Evolutionary conservation across 23 tunicate species (phyloP).

Genomic region (Ascidia mentula): DNA sequence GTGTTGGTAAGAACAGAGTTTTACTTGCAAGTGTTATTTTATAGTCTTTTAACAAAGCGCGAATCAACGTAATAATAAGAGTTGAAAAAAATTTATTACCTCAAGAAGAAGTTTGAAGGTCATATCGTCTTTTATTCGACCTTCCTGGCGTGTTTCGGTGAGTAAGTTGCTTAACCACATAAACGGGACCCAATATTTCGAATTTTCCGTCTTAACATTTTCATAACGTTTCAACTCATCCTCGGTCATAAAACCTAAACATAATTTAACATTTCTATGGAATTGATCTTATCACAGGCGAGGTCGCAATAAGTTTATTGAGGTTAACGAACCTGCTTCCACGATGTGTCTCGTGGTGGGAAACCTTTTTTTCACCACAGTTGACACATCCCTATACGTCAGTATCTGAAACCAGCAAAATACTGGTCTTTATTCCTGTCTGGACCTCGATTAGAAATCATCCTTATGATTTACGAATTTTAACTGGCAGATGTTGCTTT

Average conservation of each 20-base stretch:
- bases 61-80: too few species aligned
- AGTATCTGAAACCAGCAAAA: constrained; percentile 52
- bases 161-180: constrained; percentile 79
- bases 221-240: constrained; percentile 60
- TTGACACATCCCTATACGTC: constrained; percentile 65
- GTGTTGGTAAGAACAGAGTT: too few species aligned
- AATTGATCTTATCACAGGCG: too few species aligned
- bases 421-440: too few species aligned
- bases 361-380: constrained; percentile 80
- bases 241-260: constrained; percentile 89
- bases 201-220: constrained; percentile 55
- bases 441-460: too few species aligned
- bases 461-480: too few species aligned
- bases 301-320: too few species aligned
- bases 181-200: constrained; percentile 89
- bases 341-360: constrained; percentile 82
- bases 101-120: constrained; percentile 50
- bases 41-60: too few species aligned
- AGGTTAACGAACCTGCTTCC: constrained; percentile 50
- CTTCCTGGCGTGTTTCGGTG: constrained; percentile 74
- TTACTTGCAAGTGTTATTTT: too few species aligned
- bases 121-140: constrained; percentile 81
- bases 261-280: too few species aligned
- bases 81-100: constrained; percentile 42
- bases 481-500: too few species aligned